A percentile compares a stretch with the other conserved stretches of the same genome.
Evolutionary conservation across 2,113 vertebrate genomes (phyloP).

Genomic region (Sinocyclocheilus maitianheensis): DNA sequence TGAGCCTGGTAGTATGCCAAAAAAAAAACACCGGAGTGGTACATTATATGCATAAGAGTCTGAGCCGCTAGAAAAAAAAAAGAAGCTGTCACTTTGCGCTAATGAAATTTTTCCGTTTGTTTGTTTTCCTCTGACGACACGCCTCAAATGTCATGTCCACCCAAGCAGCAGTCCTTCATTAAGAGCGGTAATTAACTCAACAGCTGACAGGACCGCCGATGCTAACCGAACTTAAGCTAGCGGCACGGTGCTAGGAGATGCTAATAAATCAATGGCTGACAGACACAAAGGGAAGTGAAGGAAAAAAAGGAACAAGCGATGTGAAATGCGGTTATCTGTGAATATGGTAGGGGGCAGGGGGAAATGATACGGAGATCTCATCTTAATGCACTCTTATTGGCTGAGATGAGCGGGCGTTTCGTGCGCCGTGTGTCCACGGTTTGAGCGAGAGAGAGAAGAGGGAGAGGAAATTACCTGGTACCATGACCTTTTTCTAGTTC

Average conservation of each 20-base stretch:
- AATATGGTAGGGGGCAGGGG: constrained; percentile 71
- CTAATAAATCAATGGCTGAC: constrained; percentile 73
- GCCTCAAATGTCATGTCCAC: constrained; percentile 73
- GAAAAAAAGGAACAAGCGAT: constrained; percentile 77
- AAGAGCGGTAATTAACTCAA: constrained; percentile 73
- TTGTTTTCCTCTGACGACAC: constrained; percentile 67
- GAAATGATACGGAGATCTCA: constrained; percentile 49
- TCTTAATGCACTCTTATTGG: constrained; percentile 54
- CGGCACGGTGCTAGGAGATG: constrained; percentile 62
- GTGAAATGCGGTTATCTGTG: constrained; percentile 90
- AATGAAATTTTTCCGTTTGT: constrained; percentile 72
- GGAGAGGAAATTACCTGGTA: constrained; percentile 60
- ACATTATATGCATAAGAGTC: constrained; percentile 64
- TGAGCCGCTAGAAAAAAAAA: constrained; percentile 16
- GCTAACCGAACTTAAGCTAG: constrained; percentile 66
- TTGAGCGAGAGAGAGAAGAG: constrained; percentile 35
- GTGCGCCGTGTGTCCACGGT: constrained; percentile 37
- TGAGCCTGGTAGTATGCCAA: constrained; percentile 45
- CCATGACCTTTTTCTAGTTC: constrained; percentile 68
- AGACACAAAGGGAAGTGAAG: constrained; percentile 85
- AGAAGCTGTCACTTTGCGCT: constrained; percentile 67
- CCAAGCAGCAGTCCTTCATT: constrained; percentile 66
- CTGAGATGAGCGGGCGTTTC: constrained; percentile 44
- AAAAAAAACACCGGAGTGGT: constrained; percentile 47
- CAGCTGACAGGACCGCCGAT: constrained; percentile 68